These are phyloP conservation scores for Oreotrochilus melanogaster DNA, from an alignment of 2,113 vertebrate genomes.

Conservation along the genomic window DNA sequence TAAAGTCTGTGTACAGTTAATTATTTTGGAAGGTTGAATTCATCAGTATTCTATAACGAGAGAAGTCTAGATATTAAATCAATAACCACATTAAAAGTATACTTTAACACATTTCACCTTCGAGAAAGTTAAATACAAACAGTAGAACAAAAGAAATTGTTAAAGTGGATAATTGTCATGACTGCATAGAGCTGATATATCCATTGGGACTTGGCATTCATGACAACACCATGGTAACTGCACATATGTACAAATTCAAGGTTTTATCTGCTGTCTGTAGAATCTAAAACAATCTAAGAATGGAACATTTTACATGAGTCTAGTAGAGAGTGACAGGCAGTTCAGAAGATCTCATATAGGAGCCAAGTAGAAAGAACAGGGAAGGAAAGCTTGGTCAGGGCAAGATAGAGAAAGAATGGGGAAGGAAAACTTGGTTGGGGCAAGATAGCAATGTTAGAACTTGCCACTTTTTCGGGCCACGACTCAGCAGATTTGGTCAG, in stretches of 20 bases:
- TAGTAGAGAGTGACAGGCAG: not conserved
- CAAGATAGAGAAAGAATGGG: not conserved
- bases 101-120: not conserved
- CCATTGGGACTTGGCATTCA: not conserved
- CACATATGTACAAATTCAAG: not conserved
- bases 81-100: not conserved
- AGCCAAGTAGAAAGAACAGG: not conserved
- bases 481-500: not conserved
- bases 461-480: not conserved
- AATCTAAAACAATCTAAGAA: not conserved
- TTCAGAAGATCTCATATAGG: not conserved
- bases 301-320: not conserved
- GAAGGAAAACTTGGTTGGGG: not conserved
- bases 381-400: not conserved
- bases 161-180: not conserved
- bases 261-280: not conserved
- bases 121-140: not conserved
- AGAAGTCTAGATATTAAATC: not conserved
- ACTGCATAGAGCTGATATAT: not conserved
- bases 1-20: not conserved
- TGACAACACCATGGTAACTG: not conserved
- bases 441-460: not conserved
- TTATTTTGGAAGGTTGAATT: not conserved
- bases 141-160: not conserved
- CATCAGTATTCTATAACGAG: not conserved